These are phyloP conservation scores for Dendrolimus kikuchii DNA, from an alignment of 1,140 invertebrate species.

Conservation along the genomic window DNA sequence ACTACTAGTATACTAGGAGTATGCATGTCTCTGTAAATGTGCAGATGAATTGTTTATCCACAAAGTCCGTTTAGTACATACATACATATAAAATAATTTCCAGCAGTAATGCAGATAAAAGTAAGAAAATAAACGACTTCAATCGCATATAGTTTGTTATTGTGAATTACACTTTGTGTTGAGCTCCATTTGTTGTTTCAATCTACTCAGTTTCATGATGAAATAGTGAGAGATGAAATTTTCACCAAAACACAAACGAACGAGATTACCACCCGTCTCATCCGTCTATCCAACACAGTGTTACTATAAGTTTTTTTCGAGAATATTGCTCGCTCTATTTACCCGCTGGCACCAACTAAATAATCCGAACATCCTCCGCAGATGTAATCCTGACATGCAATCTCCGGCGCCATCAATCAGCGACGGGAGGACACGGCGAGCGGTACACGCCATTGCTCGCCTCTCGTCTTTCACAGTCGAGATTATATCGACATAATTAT, in stretches of 20 bases:
- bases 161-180: too few relatives aligned
- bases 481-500: slow-evolving; percentile 30
- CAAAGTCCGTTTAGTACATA: too few relatives aligned
- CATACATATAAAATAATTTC: too few relatives aligned
- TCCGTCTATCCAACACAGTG: slow-evolving; percentile 10
- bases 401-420: slow-evolving; percentile 64
- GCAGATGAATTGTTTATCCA: too few relatives aligned
- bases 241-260: slow-evolving; percentile 18
- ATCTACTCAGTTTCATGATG: not conserved
- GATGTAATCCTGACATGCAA: slow-evolving; percentile 67
- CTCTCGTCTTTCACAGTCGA: slow-evolving; percentile 5
- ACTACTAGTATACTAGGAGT: too few relatives aligned
- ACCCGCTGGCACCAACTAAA: slow-evolving; percentile 45
- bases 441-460: too few relatives aligned
- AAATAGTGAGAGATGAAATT: slow-evolving; percentile 15
- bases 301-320: slow-evolving; percentile 24
- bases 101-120: too few relatives aligned
- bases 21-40: too few relatives aligned
- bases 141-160: too few relatives aligned
- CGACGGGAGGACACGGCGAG: slow-evolving; percentile 16
- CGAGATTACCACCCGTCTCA: slow-evolving; percentile 11
- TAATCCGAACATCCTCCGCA: slow-evolving; percentile 60
- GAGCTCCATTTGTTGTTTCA: too few relatives aligned
- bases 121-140: too few relatives aligned
- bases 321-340: slow-evolving; percentile 44